Evolutionary conservation across 2,797 vertebrate genomes (phyloP).

Genomic region (Acridotheres tristis): DNA sequence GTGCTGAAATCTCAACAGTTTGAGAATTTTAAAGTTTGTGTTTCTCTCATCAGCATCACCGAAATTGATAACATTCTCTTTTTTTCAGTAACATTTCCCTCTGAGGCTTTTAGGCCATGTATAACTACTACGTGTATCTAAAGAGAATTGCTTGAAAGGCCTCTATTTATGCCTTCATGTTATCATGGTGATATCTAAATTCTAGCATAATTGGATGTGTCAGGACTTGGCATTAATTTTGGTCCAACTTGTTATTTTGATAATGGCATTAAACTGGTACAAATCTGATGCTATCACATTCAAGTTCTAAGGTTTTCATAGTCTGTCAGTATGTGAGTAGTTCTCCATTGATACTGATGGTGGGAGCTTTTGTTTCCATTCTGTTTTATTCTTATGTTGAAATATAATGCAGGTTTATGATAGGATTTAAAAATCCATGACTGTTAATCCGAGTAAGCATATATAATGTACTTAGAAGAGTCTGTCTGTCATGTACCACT

Average conservation of each 20-base stretch:
- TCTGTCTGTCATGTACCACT: background rate
- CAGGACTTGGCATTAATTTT: background rate
- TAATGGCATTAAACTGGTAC: background rate
- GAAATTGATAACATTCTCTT: background rate
- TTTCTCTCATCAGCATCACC: background rate
- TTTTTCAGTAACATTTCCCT: background rate
- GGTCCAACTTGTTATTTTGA: background rate
- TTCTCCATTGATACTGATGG: background rate
- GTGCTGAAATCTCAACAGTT: background rate
- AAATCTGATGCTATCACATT: background rate
- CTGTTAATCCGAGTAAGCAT: background rate
- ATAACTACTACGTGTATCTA: rapidly evolving
- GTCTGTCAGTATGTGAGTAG: background rate
- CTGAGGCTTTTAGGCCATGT: background rate
- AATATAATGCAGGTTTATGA: background rate
- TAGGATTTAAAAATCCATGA: background rate
- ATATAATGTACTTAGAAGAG: background rate
- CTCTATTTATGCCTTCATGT: background rate
- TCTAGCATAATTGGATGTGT: background rate
- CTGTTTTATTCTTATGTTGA: background rate
- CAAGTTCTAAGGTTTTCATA: background rate
- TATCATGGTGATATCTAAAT: background rate
- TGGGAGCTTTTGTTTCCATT: background rate
- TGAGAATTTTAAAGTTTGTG: background rate
- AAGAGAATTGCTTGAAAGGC: background rate